Base-by-base conservation (phyloP, 2,113 vertebrate species). In the Leptosomus discolor region DNA sequence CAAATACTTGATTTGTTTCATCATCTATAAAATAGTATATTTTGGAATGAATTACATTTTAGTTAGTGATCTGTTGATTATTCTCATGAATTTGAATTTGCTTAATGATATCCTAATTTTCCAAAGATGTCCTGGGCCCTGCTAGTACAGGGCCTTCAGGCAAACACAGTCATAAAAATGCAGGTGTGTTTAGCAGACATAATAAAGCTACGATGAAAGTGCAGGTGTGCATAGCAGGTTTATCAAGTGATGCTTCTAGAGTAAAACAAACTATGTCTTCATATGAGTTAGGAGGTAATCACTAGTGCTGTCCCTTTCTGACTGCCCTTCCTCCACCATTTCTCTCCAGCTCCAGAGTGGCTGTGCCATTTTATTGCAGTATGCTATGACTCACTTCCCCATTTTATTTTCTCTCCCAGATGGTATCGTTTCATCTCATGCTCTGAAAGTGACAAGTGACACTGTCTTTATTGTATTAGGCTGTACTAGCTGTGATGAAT, bases 181-280 rank as follows among this genome's bases (percentile, higher is more conserved):
- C 97, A 96, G 95, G 94, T 98, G 92, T 96, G 92, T 93, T 97
- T 57, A 92, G 91, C 64, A 96, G 88, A 68, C 82, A 46, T 37
- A 91, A 95, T 76, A 88, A 92, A 97, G 74, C 57, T 50, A 26
- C 3, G 19, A 58, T 92, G 58, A 88, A 92, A 86, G 75, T 88
- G 77, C 96, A 98, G 97, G 95, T 98, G 97, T 88, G 92, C 90
- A 39, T 73, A 95, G 94, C 87, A 89, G 88, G 85, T 85, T 96
- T 95, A 30, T 87, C 81, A 91, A 73, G 91, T 69, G 86, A 94
- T 3, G 17, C 48, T 90, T 70, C 13, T 73, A 78, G 56, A 46
- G 29, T 76, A 68, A 73, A 95, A 21, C 80, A 73, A 94, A 60
- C 18, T 70, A 43, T 29, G 56, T 43, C 92, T 94, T 93, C 54